Base-by-base conservation (phyloP, 1,140 invertebrate species). In the Mizuhopecten yessoensis region DNA sequence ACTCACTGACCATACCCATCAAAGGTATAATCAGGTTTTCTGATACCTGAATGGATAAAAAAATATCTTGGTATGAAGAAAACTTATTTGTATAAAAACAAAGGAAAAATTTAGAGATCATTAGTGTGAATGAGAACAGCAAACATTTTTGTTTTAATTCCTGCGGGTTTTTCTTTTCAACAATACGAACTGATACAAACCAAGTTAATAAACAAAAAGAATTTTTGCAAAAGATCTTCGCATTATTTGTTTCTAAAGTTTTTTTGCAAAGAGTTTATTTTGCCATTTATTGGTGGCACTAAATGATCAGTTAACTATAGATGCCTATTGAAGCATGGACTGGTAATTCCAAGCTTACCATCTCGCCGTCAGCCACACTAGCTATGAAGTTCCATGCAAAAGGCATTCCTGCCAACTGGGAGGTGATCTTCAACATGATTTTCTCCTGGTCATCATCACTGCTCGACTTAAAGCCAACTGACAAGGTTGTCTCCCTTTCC, bases 311-410 rank as follows among this genome's bases (percentile, higher is more conserved):
- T 75, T 20, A 29, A 75, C 1, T 9, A 75, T 9, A 5, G 0
- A n/a, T 75, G 57, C 57, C 5, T 75, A 75, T 5, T 75, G 57
- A 29, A 75, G 57, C 17, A 17, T 33, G 20, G 20, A 33, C 29
- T 57, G 75, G 87, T 33, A 45, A 88, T 11, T 86, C n/a, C 39
- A 5, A 39, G 17, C 86, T 93, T 92, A 96, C 95, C 94, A 95
- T 93, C 86, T 91, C 86, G 29, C 90, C 91, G 39, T 94, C 93
- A 49, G 94, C 94, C 45, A 87, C 34, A 17, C 49, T 33, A 87
- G 93, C 93, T 17, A 91, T 45, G 86, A 96, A 95, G 45, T 94
- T 89, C 95, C 94, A 96, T 2, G 89, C 20, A 91, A 96, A 96
- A 17, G 95, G 95, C 91, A 96, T 93, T 10, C 96, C 95, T 33